Percentiles rank a stretch among this genome's conserved stretches.
These are phyloP conservation scores for Platorchestia sp. DNA, from an alignment of 1,140 invertebrate species.

Conservation along the genomic window DNA sequence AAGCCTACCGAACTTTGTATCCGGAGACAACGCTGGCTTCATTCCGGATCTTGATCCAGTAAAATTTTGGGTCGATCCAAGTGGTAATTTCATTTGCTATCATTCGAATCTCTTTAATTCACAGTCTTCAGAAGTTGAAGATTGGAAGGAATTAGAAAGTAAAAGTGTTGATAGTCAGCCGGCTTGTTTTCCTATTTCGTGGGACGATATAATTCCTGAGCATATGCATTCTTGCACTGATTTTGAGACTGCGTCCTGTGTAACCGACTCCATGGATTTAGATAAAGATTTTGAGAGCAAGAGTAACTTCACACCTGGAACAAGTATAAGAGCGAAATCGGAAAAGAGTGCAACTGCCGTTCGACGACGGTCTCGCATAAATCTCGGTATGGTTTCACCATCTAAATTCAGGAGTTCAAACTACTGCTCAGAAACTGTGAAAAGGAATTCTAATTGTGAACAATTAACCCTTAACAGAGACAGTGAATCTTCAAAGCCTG, in stretches of 20 bases:
- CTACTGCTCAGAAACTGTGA: neutral
- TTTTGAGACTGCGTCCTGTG: neutral
- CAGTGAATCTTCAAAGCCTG: neutral
- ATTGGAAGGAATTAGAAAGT: neutral
- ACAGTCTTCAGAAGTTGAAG: neutral
- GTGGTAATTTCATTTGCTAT: constrained; percentile 43
- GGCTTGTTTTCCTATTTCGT: neutral
- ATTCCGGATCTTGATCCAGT: neutral
- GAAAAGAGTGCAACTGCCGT: neutral
- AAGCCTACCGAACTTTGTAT: neutral
- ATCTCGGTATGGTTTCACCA: neutral
- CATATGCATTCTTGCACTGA: neutral
- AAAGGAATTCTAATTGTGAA: neutral
- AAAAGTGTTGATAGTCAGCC: neutral
- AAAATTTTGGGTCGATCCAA: constrained; percentile 31
- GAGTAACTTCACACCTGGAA: neutral
- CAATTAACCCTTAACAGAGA: neutral
- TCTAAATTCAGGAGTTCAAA: neutral
- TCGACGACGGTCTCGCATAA: neutral
- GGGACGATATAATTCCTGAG: constrained; percentile 10
- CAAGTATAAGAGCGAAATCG: neutral
- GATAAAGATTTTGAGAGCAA: neutral
- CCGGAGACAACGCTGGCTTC: neutral
- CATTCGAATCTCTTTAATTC: constrained; percentile 3
- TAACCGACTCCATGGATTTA: neutral